phyloP scores from a whole-genome alignment of 2,888 invertebrate species.

The Watsonalla cultraria region DNA sequence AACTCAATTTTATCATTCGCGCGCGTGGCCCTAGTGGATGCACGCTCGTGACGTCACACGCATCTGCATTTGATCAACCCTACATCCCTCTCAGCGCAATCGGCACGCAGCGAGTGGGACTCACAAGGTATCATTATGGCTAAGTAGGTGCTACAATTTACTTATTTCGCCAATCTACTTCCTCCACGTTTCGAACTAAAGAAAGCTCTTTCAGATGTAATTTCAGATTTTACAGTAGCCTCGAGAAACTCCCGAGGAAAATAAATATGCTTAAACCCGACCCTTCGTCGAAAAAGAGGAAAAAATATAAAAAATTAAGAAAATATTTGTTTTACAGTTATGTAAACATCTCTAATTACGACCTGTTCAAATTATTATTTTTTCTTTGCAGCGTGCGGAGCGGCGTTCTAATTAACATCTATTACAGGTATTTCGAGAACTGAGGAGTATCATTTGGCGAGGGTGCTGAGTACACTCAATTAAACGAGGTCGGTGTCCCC shows the following conservation, averaged over 20 bases:
- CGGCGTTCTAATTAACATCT: constrained; percentile 74
- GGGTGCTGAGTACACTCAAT: constrained; percentile 76
- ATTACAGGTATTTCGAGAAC: constrained; percentile 74
- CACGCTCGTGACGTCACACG: constrained; percentile 14
- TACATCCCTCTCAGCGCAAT: too few species aligned
- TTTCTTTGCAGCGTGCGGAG: constrained; percentile 61
- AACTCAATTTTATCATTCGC: constrained; percentile 41
- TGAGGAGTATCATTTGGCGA: constrained; percentile 73
- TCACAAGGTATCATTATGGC: too few species aligned
- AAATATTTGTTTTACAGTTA: constrained; percentile 77
- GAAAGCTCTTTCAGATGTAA: constrained; percentile 56
- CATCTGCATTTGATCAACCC: neutral
- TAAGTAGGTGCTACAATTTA: too few species aligned
- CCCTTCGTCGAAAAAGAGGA: constrained; percentile 56
- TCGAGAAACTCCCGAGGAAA: constrained; percentile 58
- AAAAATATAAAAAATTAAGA: constrained; percentile 74
- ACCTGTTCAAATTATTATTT: constrained; percentile 76
- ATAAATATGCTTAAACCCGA: constrained; percentile 77
- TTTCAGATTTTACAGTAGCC: constrained; percentile 61
- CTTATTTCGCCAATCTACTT: constrained; percentile 2
- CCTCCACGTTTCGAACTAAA: constrained; percentile 18
- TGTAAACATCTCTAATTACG: constrained; percentile 78
- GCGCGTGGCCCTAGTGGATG: constrained; percentile 20
- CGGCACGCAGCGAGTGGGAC: too few species aligned
- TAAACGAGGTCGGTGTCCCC: constrained; percentile 52